Evolutionary conservation across 2,113 vertebrate genomes (phyloP).

Genomic region (Silurus meridionalis): DNA sequence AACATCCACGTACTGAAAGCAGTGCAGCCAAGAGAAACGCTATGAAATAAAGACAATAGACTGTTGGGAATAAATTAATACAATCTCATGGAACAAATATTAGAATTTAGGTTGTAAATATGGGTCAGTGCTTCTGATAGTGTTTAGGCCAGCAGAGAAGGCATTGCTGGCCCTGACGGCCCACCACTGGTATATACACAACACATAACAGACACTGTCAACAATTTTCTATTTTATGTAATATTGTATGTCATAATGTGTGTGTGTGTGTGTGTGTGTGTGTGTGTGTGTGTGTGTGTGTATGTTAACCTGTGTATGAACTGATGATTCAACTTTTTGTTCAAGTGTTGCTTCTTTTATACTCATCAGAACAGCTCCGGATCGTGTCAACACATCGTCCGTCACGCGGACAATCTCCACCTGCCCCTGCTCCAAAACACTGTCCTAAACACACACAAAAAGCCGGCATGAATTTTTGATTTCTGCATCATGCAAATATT

Average conservation of each 20-base stretch:
- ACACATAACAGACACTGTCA: neutral
- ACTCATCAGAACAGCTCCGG: slow-evolving; percentile 61
- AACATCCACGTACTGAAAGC: no score
- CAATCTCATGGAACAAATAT: no score
- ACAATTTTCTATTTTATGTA: neutral
- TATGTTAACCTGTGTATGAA: slow-evolving; percentile 53
- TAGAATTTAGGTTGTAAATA: no score
- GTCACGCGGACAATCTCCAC: slow-evolving; percentile 62
- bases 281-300: slow-evolving; percentile 10
- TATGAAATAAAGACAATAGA: no score
- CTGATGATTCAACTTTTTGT: slow-evolving; percentile 50
- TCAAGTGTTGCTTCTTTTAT: slow-evolving; percentile 58
- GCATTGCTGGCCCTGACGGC: no score
- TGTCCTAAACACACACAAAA: slow-evolving; percentile 46
- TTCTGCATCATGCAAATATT: neutral
- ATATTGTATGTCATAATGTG: neutral
- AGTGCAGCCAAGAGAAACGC: no score
- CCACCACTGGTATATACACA: neutral
- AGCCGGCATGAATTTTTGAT: neutral
- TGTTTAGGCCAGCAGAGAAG: no score
- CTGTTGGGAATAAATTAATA: no score
- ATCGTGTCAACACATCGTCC: slow-evolving; percentile 57
- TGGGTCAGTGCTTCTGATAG: no score
- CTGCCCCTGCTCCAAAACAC: slow-evolving; percentile 53
- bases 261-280: neutral